These are phyloP conservation scores for Drosophila serrata DNA, from an alignment of 1,140 invertebrate species.

Conservation along the genomic window DNA sequence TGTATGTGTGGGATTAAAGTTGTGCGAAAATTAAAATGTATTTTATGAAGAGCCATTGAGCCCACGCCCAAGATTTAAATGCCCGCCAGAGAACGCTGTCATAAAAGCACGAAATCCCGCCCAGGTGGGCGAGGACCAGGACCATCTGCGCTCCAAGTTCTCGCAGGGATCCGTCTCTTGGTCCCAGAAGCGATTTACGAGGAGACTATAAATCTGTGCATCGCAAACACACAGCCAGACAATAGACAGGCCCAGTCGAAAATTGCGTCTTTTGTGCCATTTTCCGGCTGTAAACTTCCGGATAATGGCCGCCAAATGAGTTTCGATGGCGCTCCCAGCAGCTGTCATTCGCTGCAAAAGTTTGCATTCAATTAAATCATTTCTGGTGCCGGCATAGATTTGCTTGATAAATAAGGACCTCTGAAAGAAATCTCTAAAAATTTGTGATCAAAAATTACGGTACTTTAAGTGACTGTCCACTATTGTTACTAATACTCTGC, in stretches of 20 bases:
- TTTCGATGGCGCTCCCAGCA: constrained; percentile 33
- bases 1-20: constrained; percentile 18
- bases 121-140: constrained; percentile 25
- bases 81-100: constrained; percentile 27
- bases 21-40: constrained; percentile 14
- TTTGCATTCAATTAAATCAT: constrained; percentile 20
- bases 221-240: constrained; percentile 21
- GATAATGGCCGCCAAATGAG: constrained; percentile 67
- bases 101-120: constrained; percentile 40
- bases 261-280: constrained; percentile 44
- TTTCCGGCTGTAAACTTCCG: constrained; percentile 68
- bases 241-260: constrained; percentile 29
- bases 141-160: constrained; percentile 20
- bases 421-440: background rate
- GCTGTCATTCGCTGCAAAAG: constrained; percentile 2
- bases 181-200: constrained; percentile 44
- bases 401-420: background rate
- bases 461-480: background rate
- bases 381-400: background rate
- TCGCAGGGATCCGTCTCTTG: background rate
- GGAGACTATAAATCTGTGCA: constrained; percentile 61
- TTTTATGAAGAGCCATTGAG: constrained; percentile 17
- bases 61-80: constrained; percentile 26
- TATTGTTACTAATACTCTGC: too few relatives aligned
- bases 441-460: background rate